phyloP scores from a whole-genome alignment of 2,113 vertebrate genomes.

The Symphodus melops region DNA sequence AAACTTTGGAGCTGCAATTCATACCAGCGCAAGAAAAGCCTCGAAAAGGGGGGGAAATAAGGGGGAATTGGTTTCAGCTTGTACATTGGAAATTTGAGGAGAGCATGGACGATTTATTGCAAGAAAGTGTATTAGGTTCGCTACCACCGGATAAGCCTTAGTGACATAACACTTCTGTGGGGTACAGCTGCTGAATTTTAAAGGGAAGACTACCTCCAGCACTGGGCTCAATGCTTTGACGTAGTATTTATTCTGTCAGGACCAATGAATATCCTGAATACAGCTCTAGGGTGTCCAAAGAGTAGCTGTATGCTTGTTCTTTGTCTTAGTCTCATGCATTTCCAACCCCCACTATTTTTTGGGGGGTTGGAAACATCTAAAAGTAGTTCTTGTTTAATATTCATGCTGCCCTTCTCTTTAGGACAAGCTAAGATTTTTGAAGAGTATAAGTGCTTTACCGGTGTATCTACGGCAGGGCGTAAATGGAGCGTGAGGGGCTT shows the following conservation, averaged over 20 bases:
- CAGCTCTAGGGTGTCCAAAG: constrained; percentile 33
- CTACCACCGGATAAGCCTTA: constrained; percentile 15
- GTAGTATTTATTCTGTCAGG: constrained; percentile 29
- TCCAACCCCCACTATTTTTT: constrained; percentile 1
- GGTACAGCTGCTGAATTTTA: constrained; percentile 17
- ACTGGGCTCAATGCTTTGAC: constrained; percentile 7
- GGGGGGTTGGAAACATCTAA: constrained; percentile 39
- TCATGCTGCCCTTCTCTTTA: constrained; percentile 69
- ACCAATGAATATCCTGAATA: constrained; percentile 36
- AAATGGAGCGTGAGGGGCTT: constrained; percentile 62
- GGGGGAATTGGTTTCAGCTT: constrained; percentile 11
- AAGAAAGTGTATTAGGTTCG: constrained; percentile 16
- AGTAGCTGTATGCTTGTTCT: constrained; percentile 4
- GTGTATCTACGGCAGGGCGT: constrained; percentile 55
- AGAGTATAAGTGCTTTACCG: constrained; percentile 57
- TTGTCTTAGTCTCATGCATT: constrained; percentile 53
- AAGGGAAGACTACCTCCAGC: constrained; percentile 24
- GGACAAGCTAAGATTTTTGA: constrained; percentile 44
- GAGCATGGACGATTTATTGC: constrained; percentile 18
- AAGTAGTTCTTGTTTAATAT: constrained; percentile 74
- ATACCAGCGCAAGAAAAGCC: constrained; percentile 21
- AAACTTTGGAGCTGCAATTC: constrained; percentile 41
- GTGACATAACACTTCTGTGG: constrained; percentile 8
- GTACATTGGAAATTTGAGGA: constrained; percentile 23
- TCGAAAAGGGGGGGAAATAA: background rate